These are phyloP conservation scores for Osmoderma eremita DNA, from an alignment of 2,888 invertebrate genomes.

Conservation along the genomic window DNA sequence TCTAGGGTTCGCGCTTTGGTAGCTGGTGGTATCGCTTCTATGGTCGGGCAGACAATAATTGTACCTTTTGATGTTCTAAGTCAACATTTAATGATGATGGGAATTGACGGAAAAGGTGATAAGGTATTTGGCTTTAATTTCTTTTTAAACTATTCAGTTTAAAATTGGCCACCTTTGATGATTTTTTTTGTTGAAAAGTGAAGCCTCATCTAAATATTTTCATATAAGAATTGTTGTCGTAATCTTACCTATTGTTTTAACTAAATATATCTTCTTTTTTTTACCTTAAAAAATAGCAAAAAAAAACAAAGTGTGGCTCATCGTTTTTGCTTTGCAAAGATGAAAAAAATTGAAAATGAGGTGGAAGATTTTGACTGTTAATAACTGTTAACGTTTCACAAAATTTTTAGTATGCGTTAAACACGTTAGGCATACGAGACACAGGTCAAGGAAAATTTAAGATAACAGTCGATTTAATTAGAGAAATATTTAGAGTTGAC, in stretches of 20 bases:
- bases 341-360: too few relatives aligned
- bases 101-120: slow-evolving; percentile 61
- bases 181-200: too few relatives aligned
- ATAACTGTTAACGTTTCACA: not conserved
- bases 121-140: slow-evolving; percentile 56
- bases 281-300: too few relatives aligned
- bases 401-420: slow-evolving; percentile 43
- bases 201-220: too few relatives aligned
- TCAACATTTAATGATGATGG: slow-evolving; percentile 96
- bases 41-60: slow-evolving; percentile 93
- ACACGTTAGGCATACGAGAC: slow-evolving; percentile 76
- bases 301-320: too few relatives aligned
- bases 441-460: slow-evolving; percentile 72
- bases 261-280: too few relatives aligned
- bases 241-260: too few relatives aligned
- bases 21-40: slow-evolving; percentile 90
- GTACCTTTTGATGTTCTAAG: slow-evolving; percentile 97
- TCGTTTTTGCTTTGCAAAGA: too few relatives aligned
- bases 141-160: not conserved
- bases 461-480: slow-evolving; percentile 79
- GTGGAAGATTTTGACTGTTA: too few relatives aligned
- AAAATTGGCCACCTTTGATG: too few relatives aligned
- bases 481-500: slow-evolving; percentile 81
- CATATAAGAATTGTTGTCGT: too few relatives aligned
- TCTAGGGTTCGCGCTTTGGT: slow-evolving; percentile 80